A percentile compares a stretch with the other conserved stretches of the same genome.
Evolutionary conservation across 2,888 invertebrate genomes (phyloP).

Genomic region (Sphaeridia pumilis): DNA sequence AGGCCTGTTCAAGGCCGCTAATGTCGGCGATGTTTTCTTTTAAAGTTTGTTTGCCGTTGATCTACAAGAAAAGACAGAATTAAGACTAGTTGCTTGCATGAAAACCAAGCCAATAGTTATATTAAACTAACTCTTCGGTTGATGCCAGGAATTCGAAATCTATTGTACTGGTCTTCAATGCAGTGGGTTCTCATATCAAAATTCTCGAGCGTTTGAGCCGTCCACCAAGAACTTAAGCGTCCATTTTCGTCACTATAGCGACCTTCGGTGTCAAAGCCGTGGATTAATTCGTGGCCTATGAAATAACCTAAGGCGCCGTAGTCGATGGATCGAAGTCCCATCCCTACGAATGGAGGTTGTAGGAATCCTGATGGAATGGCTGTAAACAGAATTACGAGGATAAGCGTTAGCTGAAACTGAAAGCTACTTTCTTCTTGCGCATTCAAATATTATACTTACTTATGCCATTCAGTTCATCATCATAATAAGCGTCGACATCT

Average conservation of each 20-base stretch:
- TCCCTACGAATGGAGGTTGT: slow-evolving; percentile 70
- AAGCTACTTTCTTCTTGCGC: too few species aligned
- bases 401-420: too few species aligned
- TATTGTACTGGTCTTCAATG: slow-evolving; percentile 60
- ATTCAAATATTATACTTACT: slow-evolving; percentile 44
- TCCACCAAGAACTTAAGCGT: slow-evolving; percentile 79
- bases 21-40: slow-evolving; percentile 36
- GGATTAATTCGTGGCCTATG: slow-evolving; percentile 84
- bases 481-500: slow-evolving; percentile 61
- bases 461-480: slow-evolving; percentile 58
- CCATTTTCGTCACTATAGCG: slow-evolving; percentile 85
- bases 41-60: slow-evolving; percentile 33
- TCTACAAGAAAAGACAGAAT: slow-evolving; percentile 15
- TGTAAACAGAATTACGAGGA: slow-evolving; percentile 39
- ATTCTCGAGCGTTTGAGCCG: slow-evolving; percentile 56
- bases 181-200: slow-evolving; percentile 66
- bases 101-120: not conserved
- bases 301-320: slow-evolving; percentile 86
- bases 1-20: slow-evolving; percentile 34
- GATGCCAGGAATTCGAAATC: slow-evolving; percentile 54
- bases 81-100: not conserved
- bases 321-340: slow-evolving; percentile 53
- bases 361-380: slow-evolving; percentile 73
- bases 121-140: slow-evolving; percentile 35
- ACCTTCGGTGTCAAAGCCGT: slow-evolving; percentile 83